Conservation (phyloP, 1,140 invertebrate genomes). For the Spodoptera frugiperda region DNA sequence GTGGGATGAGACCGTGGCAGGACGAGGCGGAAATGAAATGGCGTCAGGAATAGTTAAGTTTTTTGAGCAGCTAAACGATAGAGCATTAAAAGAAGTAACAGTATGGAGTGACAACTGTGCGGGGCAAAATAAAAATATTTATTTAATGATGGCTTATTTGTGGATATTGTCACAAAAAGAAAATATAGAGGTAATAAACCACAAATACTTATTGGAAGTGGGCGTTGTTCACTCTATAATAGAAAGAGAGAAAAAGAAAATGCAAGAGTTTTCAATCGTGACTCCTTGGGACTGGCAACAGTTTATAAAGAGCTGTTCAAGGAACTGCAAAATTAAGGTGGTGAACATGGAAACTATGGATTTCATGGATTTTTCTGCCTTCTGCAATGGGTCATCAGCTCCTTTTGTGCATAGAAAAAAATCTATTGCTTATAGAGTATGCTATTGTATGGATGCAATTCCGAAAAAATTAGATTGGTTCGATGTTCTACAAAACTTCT, state of each 20-base stretch:
- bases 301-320: constrained; percentile 42
- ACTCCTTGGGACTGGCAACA: constrained; percentile 48
- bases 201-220: constrained; percentile 45
- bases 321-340: constrained; percentile 34
- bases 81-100: constrained; percentile 35
- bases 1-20: constrained; percentile 45
- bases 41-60: constrained; percentile 40
- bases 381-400: too few species aligned
- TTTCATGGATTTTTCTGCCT: constrained; percentile 42
- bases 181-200: constrained; percentile 39
- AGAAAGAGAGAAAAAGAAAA: constrained; percentile 43
- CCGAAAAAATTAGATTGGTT: too few species aligned
- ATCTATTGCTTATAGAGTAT: too few species aligned
- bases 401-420: too few species aligned
- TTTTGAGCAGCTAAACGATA: constrained; percentile 38
- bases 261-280: constrained; percentile 40
- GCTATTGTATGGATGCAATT: too few species aligned
- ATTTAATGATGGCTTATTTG: constrained; percentile 38
- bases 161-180: constrained; percentile 24
- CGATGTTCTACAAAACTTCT: too few species aligned
- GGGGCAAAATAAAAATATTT: constrained; percentile 46
- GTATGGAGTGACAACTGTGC: constrained; percentile 41
- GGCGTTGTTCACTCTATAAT: constrained; percentile 40
- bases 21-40: constrained; percentile 40
- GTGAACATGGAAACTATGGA: constrained; percentile 37